Percentiles rank a stretch among this genome's conserved stretches.
phyloP scores from a whole-genome alignment of 2,888 invertebrate genomes.

The Caenorhabditis sp. region DNA sequence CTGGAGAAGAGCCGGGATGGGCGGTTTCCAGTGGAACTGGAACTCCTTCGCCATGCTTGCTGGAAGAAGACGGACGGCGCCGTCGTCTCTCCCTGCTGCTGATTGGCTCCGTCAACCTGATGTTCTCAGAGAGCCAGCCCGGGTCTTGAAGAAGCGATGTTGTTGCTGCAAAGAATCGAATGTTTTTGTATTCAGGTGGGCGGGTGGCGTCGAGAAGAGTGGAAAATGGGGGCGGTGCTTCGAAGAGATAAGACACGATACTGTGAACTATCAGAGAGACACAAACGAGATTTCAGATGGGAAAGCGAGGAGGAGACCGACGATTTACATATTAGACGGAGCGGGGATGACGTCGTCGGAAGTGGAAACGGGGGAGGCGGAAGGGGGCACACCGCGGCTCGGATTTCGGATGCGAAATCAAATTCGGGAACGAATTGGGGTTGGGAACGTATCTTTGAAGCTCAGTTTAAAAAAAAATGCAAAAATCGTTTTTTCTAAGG shows the following conservation, averaged over 20 bases:
- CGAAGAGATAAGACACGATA: not conserved
- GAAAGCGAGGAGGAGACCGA: not conserved
- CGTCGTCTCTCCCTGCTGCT: slow-evolving; percentile 42
- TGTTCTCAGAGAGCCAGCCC: not conserved
- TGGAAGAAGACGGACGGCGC: slow-evolving; percentile 32
- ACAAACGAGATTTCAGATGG: too few species aligned
- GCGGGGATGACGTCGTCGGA: slow-evolving; percentile 7
- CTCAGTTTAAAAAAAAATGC: too few species aligned
- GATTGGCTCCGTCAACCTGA: slow-evolving; percentile 22
- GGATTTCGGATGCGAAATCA: not conserved
- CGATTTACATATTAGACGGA: slow-evolving; percentile 13
- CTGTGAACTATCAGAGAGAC: not conserved
- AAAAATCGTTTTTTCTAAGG: too few species aligned
- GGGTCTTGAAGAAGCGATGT: slow-evolving; percentile 9
- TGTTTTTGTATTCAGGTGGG: not conserved
- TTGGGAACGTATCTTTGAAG: too few species aligned
- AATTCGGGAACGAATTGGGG: too few species aligned
- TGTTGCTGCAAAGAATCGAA: slow-evolving; percentile 1
- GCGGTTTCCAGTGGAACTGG: slow-evolving; percentile 98
- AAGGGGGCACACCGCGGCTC: not conserved
- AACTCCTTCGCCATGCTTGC: slow-evolving; percentile 94
- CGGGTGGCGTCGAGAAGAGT: not conserved
- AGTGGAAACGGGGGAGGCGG: slow-evolving; percentile 9
- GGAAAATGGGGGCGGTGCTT: not conserved
- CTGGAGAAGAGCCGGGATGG: slow-evolving; percentile 90